Conservation (phyloP, 1,140 invertebrate genomes). For the Gyrodactylus bullatarudis region DNA sequence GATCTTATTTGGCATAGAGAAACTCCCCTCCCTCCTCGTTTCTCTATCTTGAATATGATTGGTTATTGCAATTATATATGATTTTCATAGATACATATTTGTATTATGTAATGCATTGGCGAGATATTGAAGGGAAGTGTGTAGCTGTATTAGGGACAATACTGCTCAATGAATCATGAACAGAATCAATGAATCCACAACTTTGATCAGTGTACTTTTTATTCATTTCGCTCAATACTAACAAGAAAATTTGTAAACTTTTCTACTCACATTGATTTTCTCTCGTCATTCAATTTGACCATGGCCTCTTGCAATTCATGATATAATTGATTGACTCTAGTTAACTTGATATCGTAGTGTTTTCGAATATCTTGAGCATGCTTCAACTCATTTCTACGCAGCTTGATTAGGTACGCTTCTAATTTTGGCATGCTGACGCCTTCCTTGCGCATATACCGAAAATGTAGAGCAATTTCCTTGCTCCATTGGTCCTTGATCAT, state of each 20-base stretch:
- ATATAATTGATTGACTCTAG: neutral
- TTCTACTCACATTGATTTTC: neutral
- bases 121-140: too few relatives aligned
- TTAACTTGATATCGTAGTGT: neutral
- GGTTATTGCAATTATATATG: too few relatives aligned
- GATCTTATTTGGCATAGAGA: too few relatives aligned
- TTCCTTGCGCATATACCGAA: neutral
- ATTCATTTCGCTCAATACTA: too few relatives aligned
- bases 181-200: too few relatives aligned
- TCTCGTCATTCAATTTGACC: neutral
- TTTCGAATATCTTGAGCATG: neutral
- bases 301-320: neutral
- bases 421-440: neutral
- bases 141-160: too few relatives aligned
- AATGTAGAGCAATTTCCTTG: neutral
- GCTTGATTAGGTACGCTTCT: neutral
- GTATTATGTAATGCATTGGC: too few relatives aligned
- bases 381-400: neutral
- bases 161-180: too few relatives aligned
- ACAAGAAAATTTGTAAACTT: neutral
- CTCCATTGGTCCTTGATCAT: neutral
- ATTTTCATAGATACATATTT: too few relatives aligned
- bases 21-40: too few relatives aligned
- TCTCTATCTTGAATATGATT: too few relatives aligned
- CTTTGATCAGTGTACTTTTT: too few relatives aligned